Evolutionary conservation across 2,113 vertebrate genomes (phyloP).

Genomic region (Dipodomys merriami): DNA sequence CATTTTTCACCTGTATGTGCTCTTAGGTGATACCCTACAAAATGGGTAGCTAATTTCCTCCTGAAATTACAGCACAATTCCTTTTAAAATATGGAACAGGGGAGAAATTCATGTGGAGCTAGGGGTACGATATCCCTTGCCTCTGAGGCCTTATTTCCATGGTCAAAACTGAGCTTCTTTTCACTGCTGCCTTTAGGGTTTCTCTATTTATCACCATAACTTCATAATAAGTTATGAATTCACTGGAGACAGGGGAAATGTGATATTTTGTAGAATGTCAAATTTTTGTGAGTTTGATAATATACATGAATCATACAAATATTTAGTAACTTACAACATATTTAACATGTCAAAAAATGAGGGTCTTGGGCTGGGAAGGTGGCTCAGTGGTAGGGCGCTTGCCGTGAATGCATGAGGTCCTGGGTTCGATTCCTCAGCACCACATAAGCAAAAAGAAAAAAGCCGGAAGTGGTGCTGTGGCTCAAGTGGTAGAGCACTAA

Average conservation of each 20-base stretch:
- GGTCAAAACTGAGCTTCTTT: neutral
- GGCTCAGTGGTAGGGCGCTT: too few species aligned
- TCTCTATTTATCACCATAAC: neutral
- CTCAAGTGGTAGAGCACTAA: too few species aligned
- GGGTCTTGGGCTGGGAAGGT: too few species aligned
- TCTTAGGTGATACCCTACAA: neutral
- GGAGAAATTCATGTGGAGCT: neutral
- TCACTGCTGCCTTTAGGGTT: neutral
- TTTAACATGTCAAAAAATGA: neutral
- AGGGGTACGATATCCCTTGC: fast-evolving
- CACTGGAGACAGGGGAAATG: neutral
- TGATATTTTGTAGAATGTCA: conserved; percentile 31
- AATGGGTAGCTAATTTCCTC: neutral
- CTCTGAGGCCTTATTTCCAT: neutral
- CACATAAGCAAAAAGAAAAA: too few species aligned
- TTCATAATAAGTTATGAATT: conserved; percentile 13
- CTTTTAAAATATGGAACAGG: neutral
- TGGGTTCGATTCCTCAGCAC: too few species aligned
- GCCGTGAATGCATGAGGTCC: too few species aligned
- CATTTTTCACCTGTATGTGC: neutral
- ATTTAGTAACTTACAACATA: neutral
- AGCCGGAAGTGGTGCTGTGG: too few species aligned
- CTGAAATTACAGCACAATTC: neutral
- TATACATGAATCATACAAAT: conserved; percentile 10
- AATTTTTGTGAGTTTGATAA: conserved; percentile 1